Evolutionary conservation across 2,113 vertebrate genomes (phyloP).

Genomic region (Mustela nigripes): DNA sequence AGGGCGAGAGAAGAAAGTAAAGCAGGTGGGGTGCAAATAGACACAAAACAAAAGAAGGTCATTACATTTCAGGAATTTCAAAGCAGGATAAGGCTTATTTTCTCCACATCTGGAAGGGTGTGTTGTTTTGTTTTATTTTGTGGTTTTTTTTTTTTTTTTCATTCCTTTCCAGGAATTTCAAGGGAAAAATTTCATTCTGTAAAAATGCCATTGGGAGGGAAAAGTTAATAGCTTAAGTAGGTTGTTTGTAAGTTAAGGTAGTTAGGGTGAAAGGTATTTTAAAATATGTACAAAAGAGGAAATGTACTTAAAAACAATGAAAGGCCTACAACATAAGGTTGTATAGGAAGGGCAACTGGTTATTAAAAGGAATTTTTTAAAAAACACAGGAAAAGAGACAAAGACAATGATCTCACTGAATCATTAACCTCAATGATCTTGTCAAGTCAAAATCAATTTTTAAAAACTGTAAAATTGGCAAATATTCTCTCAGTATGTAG

Average conservation of each 20-base stretch:
- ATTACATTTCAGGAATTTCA: conserved; percentile 52
- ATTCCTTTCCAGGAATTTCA: conserved; percentile 67
- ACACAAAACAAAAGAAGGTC: conserved; percentile 36
- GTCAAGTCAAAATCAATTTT: conserved; percentile 43
- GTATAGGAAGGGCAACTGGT: background rate
- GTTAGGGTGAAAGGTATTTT: background rate
- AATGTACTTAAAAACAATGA: background rate
- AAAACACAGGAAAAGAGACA: background rate
- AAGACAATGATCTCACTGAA: background rate
- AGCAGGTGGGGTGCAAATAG: background rate
- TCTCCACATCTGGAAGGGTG: conserved; percentile 65
- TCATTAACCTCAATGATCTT: background rate
- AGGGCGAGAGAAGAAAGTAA: background rate
- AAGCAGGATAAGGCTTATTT: conserved; percentile 27
- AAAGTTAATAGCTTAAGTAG: background rate
- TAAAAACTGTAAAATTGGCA: background rate
- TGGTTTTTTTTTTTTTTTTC: background rate
- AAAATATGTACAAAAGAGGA: background rate
- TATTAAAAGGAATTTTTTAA: background rate
- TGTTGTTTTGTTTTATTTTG: conserved; percentile 17
- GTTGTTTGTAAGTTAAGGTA: background rate
- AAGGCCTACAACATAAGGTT: background rate
- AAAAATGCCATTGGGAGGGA: conserved; percentile 37
- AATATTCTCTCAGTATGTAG: background rate
- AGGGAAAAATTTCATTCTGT: conserved; percentile 51